Conservation (phyloP, 2,797 vertebrate species). For the Anguilla marmorata region DNA sequence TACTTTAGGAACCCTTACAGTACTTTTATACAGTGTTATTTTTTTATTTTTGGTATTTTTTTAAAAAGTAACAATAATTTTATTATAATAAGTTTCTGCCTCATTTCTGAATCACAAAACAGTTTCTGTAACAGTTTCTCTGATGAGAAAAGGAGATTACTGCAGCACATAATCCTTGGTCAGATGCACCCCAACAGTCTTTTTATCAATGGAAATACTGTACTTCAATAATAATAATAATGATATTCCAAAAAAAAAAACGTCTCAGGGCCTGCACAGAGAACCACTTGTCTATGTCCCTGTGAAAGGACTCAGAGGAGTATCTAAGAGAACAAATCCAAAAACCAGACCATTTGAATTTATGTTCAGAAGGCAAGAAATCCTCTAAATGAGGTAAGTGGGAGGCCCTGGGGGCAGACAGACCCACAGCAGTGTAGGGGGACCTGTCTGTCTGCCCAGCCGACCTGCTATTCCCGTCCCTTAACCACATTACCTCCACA, state of each 20-base stretch:
- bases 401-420: constrained; percentile 29
- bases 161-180: neutral
- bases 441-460: constrained; percentile 19
- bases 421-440: constrained; percentile 13
- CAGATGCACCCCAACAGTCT: neutral
- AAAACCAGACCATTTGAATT: constrained; percentile 29
- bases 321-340: constrained; percentile 9
- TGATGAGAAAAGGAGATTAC: neutral
- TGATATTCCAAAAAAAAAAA: neutral
- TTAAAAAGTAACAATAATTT: neutral
- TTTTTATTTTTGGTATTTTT: no score
- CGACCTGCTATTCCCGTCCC: constrained; percentile 26
- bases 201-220: neutral
- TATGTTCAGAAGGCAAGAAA: constrained; percentile 26
- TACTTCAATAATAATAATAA: neutral
- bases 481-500: constrained; percentile 30
- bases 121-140: neutral
- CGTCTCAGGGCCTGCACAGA: neutral
- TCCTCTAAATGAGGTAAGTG: constrained; percentile 29
- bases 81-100: neutral
- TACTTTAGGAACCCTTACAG: no score
- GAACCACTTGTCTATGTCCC: neutral
- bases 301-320: neutral
- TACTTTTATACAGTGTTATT: no score
- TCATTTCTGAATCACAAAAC: neutral